Evolutionary conservation across 2,797 vertebrate species (phyloP).

Genomic region (Halcyon leucocephala): DNA sequence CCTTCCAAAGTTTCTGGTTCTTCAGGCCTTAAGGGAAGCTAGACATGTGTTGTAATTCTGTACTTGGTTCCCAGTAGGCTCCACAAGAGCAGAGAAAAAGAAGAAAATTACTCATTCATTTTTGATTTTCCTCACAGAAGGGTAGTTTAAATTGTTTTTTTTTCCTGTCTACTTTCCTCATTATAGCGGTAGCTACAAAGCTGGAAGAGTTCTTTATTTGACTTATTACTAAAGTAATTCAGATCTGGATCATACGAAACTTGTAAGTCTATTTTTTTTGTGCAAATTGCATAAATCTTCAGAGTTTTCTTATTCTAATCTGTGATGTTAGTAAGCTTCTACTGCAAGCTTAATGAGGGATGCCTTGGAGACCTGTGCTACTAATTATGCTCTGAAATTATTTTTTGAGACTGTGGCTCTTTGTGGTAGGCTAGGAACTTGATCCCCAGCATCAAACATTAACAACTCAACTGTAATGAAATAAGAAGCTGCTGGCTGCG

Average conservation of each 20-base stretch:
- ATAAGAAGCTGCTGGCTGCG: not conserved
- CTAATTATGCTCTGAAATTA: not conserved
- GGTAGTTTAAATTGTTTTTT: not conserved
- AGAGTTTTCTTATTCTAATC: not conserved
- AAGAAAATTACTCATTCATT: not conserved
- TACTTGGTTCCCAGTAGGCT: not conserved
- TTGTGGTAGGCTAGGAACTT: not conserved
- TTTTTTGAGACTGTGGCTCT: not conserved
- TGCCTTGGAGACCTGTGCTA: not conserved
- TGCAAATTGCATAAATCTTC: not conserved
- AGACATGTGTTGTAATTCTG: not conserved
- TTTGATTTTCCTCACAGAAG: not conserved
- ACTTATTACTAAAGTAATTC: not conserved
- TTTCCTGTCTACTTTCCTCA: not conserved
- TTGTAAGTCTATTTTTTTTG: not conserved
- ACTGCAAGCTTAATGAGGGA: not conserved
- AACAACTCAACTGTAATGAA: not conserved
- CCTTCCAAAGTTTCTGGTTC: not conserved
- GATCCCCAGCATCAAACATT: not conserved
- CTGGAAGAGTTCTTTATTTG: not conserved
- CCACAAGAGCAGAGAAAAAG: not conserved
- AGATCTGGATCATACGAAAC: not conserved
- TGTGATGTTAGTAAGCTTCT: not conserved
- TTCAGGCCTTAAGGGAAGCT: not conserved
- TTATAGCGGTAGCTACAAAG: not conserved